A percentile compares a stretch with the other conserved stretches of the same genome.
Conservation (phyloP, 2,888 invertebrate genomes). For the Morpho achilles region DNA sequence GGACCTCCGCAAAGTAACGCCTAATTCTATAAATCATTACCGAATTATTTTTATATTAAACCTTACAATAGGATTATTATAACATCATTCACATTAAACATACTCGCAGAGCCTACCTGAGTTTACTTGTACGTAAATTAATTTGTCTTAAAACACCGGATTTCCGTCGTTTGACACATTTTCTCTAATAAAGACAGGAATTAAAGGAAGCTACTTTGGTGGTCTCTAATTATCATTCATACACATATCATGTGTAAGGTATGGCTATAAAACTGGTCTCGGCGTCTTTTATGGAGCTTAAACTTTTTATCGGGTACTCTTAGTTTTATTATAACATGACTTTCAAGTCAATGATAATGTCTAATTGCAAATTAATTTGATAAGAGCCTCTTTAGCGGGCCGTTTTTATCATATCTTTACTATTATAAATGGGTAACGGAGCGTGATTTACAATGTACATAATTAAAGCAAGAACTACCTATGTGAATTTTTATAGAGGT, state of each 20-base stretch:
- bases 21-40: too few relatives aligned
- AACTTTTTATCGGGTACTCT: constrained; percentile 11
- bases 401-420: background rate
- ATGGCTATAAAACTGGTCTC: constrained; percentile 43
- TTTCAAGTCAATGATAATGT: constrained; percentile 1
- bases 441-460: constrained; percentile 5
- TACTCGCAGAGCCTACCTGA: constrained; percentile 1
- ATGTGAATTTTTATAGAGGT: too few relatives aligned
- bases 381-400: background rate
- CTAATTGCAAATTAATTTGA: constrained; percentile 5
- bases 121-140: constrained; percentile 9
- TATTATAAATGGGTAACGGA: constrained; percentile 2
- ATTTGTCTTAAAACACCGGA: constrained; percentile 14
- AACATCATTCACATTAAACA: background rate
- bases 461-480: too few relatives aligned
- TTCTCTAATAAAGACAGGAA: constrained; percentile 21
- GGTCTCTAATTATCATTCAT: constrained; percentile 67
- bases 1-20: too few relatives aligned
- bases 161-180: constrained; percentile 23
- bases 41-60: too few relatives aligned
- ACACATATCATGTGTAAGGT: constrained; percentile 40
- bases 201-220: constrained; percentile 49
- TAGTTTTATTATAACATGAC: constrained; percentile 13
- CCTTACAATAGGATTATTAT: too few relatives aligned
- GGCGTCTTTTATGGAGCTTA: constrained; percentile 45